Conservation (phyloP, 2,888 invertebrate genomes). For the Furcula furcula region DNA sequence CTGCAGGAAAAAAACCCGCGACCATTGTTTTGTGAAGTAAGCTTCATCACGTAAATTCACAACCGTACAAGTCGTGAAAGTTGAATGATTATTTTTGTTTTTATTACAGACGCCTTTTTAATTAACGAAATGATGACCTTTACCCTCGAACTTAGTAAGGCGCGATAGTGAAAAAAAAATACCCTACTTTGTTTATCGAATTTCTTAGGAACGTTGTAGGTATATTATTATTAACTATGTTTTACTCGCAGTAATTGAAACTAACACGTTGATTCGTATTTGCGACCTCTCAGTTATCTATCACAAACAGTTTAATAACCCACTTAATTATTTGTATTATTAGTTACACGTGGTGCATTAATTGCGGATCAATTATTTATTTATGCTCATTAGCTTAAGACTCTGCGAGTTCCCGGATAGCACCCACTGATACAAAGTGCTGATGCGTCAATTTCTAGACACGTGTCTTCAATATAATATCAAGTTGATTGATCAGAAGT, state of each 20-base stretch:
- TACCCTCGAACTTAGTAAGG: background rate
- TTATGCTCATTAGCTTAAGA: background rate
- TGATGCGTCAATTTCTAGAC: no score
- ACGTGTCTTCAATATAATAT: no score
- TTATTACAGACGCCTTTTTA: background rate
- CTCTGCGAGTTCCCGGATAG: background rate
- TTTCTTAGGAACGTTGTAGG: constrained; percentile 1
- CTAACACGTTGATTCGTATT: constrained; percentile 8
- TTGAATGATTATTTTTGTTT: background rate
- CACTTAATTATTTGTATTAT: constrained; percentile 18
- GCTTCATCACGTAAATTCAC: no score
- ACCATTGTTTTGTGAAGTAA: no score
- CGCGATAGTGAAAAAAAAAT: background rate
- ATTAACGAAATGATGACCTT: background rate
- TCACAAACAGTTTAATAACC: constrained; percentile 17
- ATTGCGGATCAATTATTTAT: constrained; percentile 19
- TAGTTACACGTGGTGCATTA: constrained; percentile 8
- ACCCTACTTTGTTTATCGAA: background rate
- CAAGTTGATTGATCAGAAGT: no score
- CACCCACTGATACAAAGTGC: no score
- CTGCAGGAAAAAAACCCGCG: no score
- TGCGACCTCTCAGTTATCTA: constrained; percentile 25
- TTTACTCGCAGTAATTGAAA: constrained; percentile 4
- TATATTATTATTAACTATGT: constrained; percentile 4
- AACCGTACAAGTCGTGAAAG: no score